Evolutionary conservation across 2,888 invertebrate genomes (phyloP), one percentile per base, ranked within the genome.

Genomic region (Julus scandinavius): DNA sequence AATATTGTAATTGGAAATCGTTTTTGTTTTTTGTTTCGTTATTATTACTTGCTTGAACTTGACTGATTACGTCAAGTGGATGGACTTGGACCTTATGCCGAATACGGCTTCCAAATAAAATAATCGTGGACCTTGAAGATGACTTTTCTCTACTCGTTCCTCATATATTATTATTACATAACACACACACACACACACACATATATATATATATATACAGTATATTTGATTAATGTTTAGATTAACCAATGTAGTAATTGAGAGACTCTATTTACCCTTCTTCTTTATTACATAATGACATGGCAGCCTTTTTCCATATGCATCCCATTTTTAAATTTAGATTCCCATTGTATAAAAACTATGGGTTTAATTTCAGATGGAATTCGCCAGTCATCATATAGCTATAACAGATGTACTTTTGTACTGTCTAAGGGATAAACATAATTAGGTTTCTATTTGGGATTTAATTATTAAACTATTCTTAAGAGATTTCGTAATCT

Each of bases 61-160:
- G 80, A 80, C 80, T 80, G 80, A 80, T 80, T 80, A 80, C 80
- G 80, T 80, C 80, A 80, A 15, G 80, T 40, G 80, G 38, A 38
- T 38, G 29, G 80, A 9, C 29, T 80, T 80, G 80, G 38, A 80
- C 80, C 7, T 13, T 38, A 80, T 80, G 38, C 0, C 11, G 38
- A 80, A 80, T 38, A 4, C 38, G 38, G 80, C 38, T 80, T 80
- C 80, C 80, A 80, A 38, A 80, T 80, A 38, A 80, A 80, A 80
- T 80, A 80, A 80, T 40, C 80, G 80, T 80, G 80, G 80, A 80
- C 80, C 80, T 80, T 80, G 80, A 80, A 38, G 80, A 80, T 80
- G 80, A 80, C 13, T 72, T 80, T 29, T 80, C 38, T 80, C 38
- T 29, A 80, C 80, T 80, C 63, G 38, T 29, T 80, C 29, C 29